Evolutionary conservation across 2,888 invertebrate genomes (phyloP).

Genomic region (Lepetodrilus schrolli): DNA sequence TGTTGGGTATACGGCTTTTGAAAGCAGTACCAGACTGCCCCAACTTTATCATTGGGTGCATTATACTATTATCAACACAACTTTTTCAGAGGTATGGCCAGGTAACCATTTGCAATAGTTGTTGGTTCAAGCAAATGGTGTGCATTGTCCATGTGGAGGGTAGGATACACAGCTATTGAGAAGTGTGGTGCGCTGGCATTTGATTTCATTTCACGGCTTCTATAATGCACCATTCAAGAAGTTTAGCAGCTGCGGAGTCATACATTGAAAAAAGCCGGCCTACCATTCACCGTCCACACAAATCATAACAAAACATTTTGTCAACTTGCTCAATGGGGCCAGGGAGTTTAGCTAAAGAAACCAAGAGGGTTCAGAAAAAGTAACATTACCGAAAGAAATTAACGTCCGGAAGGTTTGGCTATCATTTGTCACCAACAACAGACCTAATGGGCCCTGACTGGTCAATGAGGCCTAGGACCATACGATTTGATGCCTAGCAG

Average conservation of each 20-base stretch:
- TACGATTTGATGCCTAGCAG: neutral
- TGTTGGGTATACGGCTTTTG: conserved; percentile 11
- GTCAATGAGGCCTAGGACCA: conserved; percentile 23
- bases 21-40: conserved; percentile 14
- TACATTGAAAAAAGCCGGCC: conserved; percentile 11
- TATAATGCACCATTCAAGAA: conserved; percentile 34
- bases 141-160: conserved; percentile 29
- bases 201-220: conserved; percentile 25
- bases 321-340: conserved; percentile 38
- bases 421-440: conserved; percentile 3
- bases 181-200: conserved; percentile 28
- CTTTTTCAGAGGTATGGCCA: conserved; percentile 5
- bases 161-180: conserved; percentile 26
- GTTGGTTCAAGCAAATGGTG: conserved; percentile 36
- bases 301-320: conserved; percentile 41
- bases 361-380: neutral
- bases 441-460: conserved; percentile 24
- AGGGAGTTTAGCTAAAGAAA: conserved; percentile 12
- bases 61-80: conserved; percentile 2
- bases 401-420: conserved; percentile 21
- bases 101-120: neutral
- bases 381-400: conserved; percentile 24
- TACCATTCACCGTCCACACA: conserved; percentile 3
- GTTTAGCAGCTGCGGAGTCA: conserved; percentile 20
- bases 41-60: conserved; percentile 10